Evolutionary conservation across 2,113 vertebrate species (phyloP), one percentile per base, ranked within the genome.

Genomic region (Amazona vittata): DNA sequence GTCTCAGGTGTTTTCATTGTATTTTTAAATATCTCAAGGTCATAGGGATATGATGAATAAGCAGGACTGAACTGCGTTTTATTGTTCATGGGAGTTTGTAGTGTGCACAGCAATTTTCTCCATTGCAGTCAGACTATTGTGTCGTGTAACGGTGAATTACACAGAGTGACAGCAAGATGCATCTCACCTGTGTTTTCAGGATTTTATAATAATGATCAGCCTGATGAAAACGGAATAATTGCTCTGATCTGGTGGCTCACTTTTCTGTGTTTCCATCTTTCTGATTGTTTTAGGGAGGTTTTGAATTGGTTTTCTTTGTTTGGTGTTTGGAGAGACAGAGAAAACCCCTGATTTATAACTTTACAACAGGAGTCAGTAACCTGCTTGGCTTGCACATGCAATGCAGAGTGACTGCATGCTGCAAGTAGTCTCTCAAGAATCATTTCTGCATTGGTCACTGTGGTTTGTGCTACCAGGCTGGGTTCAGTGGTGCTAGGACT

Each of bases 1-100:
- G 43, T 89, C 83, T 96, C 83, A 53, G 77, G 81, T 91, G 83
- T 67, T 97, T 83, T 83, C n/a, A 75, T 47, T 83, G 77, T 82
- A 55, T 93, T 90, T 86, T 81, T 64, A 71, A 92, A 85, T 33
- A 75, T 33, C 49, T 63, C 71, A 94, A 47, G 93, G 89, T 83
- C 64, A 47, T 18, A 14, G 31, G 64, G 47, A 53, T 78, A 15
- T 35, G 84, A 92, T 81, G 74, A 95, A 86, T 63, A 90, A 89
- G 64, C 11, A 11, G 78, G 35, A 57, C 82, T 70, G 64, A 91
- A 83, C 29, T 47, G 59, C 37, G 26, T 64, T 75, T 80, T 93
- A 74, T 94, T 95, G 84, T 94, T 88, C 0, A 1, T 86, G 33
- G 57, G 57, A 91, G 81, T 65, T 93, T 63, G 39, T 46, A 67